Evolutionary conservation across 2,113 vertebrate species (phyloP).

Genomic region (Myrmecophaga tridactyla): DNA sequence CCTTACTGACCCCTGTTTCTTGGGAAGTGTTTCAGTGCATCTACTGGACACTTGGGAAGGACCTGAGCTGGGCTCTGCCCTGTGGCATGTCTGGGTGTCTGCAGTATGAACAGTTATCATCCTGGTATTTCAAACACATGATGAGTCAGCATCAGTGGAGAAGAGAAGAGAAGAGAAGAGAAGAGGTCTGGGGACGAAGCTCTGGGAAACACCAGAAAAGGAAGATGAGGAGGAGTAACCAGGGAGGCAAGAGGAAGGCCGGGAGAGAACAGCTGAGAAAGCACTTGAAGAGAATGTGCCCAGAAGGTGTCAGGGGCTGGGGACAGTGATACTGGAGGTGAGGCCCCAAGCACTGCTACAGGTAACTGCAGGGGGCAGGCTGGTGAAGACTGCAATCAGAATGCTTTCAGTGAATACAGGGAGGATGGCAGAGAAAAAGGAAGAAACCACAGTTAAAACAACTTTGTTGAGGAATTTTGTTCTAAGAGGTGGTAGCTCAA

Average conservation of each 20-base stretch:
- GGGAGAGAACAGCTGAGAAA: not conserved
- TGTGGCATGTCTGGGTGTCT: no score
- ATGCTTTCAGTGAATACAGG: not conserved
- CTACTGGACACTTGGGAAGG: not conserved
- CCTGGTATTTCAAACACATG: not conserved
- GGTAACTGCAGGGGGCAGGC: accelerated
- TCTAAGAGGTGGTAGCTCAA: not conserved
- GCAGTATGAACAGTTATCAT: no score
- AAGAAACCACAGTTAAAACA: not conserved
- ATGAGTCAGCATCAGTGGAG: not conserved
- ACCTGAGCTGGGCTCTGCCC: not conserved
- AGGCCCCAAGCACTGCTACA: accelerated
- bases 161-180: not conserved
- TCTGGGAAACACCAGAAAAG: not conserved
- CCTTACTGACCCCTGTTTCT: no score
- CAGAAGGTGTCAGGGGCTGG: accelerated
- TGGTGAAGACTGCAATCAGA: accelerated
- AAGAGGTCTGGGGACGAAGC: not conserved
- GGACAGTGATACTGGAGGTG: accelerated
- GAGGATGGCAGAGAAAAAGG: not conserved
- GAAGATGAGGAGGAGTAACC: no score
- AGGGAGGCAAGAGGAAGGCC: no score
- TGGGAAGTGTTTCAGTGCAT: not conserved
- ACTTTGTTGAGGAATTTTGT: not conserved
- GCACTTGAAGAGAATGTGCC: accelerated